Percentiles rank a stretch among this genome's conserved stretches.
Conservation (phyloP, 2,797 vertebrate genomes). For the Poecilia picta region DNA sequence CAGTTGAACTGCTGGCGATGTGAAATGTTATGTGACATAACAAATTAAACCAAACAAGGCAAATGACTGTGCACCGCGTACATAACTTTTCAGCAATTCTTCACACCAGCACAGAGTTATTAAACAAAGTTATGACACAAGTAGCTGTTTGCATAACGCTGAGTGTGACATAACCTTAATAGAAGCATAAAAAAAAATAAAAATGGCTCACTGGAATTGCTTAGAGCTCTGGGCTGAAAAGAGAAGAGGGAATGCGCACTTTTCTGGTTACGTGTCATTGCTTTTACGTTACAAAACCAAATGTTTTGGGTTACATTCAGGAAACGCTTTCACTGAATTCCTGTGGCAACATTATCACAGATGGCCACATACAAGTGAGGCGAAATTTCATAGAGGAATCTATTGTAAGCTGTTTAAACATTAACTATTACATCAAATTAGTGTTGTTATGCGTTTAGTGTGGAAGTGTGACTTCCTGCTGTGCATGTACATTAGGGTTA, state of each 20-base stretch:
- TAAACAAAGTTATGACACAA: conserved; percentile 53
- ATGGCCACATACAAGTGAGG: background rate
- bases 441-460: background rate
- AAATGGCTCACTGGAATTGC: conserved; percentile 20
- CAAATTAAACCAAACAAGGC: background rate
- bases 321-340: background rate
- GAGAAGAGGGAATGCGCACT: background rate
- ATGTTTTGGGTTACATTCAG: background rate
- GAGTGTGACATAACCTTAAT: conserved; percentile 58
- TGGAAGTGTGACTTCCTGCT: background rate
- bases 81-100: conserved; percentile 11
- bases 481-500: background rate
- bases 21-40: background rate
- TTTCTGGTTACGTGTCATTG: conserved; percentile 10
- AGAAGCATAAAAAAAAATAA: conserved; percentile 1
- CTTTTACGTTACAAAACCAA: conserved; percentile 34
- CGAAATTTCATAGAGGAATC: background rate
- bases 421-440: background rate
- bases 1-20: background rate
- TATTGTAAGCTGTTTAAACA: background rate
- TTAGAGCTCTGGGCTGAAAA: background rate
- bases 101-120: conserved; percentile 24
- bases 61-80: background rate
- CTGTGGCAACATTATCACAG: background rate
- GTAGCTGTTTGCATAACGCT: conserved; percentile 59